Evolutionary conservation across 2,797 vertebrate genomes (phyloP).

Genomic region (Sebastes jordani): DNA sequence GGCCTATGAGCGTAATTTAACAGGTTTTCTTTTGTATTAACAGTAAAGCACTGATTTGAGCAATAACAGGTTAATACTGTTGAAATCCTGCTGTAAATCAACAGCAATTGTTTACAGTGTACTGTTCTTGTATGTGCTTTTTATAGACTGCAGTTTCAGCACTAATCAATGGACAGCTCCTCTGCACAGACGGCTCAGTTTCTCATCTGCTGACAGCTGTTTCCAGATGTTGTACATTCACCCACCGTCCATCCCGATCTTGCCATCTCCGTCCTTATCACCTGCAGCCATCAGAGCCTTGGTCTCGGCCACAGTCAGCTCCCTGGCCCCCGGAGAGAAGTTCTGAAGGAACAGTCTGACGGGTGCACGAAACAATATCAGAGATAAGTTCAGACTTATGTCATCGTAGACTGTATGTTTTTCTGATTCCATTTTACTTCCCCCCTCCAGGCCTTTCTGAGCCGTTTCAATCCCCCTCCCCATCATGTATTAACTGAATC

Average conservation of each 20-base stretch:
- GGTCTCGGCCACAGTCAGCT: slow-evolving; percentile 77
- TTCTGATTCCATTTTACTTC: slow-evolving; percentile 9
- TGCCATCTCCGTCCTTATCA: slow-evolving; percentile 81
- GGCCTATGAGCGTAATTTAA: no score
- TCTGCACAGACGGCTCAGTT: not conserved
- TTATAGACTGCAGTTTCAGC: slow-evolving; percentile 48
- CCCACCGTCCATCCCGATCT: slow-evolving; percentile 78
- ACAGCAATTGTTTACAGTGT: no score
- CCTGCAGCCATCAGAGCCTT: slow-evolving; percentile 74
- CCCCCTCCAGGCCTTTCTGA: not conserved
- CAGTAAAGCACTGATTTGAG: no score
- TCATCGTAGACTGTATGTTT: not conserved
- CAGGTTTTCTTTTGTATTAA: no score
- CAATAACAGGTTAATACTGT: no score
- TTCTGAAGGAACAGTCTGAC: slow-evolving; percentile 82
- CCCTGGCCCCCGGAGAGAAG: slow-evolving; percentile 73
- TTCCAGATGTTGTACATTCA: slow-evolving; percentile 5
- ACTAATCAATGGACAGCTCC: slow-evolving; percentile 57
- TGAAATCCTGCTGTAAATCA: no score
- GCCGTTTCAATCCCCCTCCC: not conserved
- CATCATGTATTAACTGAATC: slow-evolving; percentile 9
- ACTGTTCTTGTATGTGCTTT: not conserved
- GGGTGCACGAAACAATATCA: not conserved
- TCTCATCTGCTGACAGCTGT: not conserved
- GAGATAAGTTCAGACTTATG: not conserved